Evolutionary conservation across 2,888 invertebrate genomes (phyloP), one percentile per base, ranked within the genome.

Genomic region (Orchestes rusci): DNA sequence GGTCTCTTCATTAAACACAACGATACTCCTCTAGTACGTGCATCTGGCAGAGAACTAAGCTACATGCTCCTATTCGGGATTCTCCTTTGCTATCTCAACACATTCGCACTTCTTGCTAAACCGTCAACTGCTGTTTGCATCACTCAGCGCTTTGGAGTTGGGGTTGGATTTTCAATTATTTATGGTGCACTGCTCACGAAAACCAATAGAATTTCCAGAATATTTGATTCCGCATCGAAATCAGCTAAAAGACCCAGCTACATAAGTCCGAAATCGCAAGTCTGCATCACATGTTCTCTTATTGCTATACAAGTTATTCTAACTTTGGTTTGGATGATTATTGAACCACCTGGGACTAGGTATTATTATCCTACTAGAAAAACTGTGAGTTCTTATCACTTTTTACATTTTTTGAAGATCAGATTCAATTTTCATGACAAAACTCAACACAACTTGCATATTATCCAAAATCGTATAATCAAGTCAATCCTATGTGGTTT

Each of bases 151-250:
- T 77, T 79, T 52, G 71, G 79, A 5, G 77, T 82, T 5, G 80
- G 81, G 1, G 75, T 82, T 20, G 80, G 82, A 16, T 75, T 82
- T 53, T 73, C 75, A 44, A 70, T 79, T 36, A 77, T 79, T 37
- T 81, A 81, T 61, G 76, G 77, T 10, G 76, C 80, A 1, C 66
- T 81, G 32, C 66, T 81, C 23, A 80, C 79, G 16, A 81, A 81
- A 65, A 81, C 80, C 28, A 81, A 80, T 59, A 65, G 80, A 45
- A 74, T 74, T 46, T 75, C 77, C 3, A 62, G 80, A 51, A 80
- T 80, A 56, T 80, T 80, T 63, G 74, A 77, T 59, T 74, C 76
- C 31, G 79, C 79, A 12, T 70, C 75, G 17, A 71, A 71, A 56
- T 78, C 80, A 8, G 80, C 81, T 1, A 71, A 73, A 43, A 62